Conservation (phyloP, 2,888 invertebrate species). For the Mesorhabditis sp. region DNA sequence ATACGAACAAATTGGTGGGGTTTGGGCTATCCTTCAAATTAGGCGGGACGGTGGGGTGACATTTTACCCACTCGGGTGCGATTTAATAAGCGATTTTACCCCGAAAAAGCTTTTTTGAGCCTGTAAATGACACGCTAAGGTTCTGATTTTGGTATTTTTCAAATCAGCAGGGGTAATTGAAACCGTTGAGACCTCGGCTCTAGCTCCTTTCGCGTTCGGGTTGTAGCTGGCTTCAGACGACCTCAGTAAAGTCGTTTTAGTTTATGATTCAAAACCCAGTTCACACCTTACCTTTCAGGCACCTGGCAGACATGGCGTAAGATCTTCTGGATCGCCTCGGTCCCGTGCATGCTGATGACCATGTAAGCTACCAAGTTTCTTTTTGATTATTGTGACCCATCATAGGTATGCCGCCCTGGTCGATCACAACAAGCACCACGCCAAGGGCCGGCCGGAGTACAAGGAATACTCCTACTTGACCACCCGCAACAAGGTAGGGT, state of each 20-base stretch:
- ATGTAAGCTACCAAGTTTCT: constrained; percentile 22
- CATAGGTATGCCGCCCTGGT: constrained; percentile 31
- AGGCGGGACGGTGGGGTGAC: not conserved
- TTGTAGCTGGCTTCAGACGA: too few relatives aligned
- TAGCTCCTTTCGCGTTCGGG: not conserved
- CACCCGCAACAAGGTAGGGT: constrained; percentile 43
- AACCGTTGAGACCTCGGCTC: not conserved
- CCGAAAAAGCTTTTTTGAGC: too few relatives aligned
- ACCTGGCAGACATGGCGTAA: constrained; percentile 50
- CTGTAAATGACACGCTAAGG: too few relatives aligned
- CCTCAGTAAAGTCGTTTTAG: too few relatives aligned
- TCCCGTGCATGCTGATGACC: constrained; percentile 49
- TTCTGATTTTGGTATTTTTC: too few relatives aligned
- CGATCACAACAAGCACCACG: constrained; percentile 34
- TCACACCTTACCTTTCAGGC: constrained; percentile 21
- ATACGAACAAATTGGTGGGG: too few relatives aligned
- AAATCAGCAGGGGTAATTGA: not conserved
- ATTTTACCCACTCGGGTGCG: too few relatives aligned
- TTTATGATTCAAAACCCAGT: not conserved
- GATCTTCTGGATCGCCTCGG: constrained; percentile 50
- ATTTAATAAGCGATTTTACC: too few relatives aligned
- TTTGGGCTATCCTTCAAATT: not conserved
- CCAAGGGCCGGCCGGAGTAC: constrained; percentile 47
- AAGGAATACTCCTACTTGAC: constrained; percentile 52
- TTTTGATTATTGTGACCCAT: not conserved